These are phyloP conservation scores for Ganaspis brasiliensis DNA, from an alignment of 2,888 invertebrate species.

Conservation along the genomic window DNA sequence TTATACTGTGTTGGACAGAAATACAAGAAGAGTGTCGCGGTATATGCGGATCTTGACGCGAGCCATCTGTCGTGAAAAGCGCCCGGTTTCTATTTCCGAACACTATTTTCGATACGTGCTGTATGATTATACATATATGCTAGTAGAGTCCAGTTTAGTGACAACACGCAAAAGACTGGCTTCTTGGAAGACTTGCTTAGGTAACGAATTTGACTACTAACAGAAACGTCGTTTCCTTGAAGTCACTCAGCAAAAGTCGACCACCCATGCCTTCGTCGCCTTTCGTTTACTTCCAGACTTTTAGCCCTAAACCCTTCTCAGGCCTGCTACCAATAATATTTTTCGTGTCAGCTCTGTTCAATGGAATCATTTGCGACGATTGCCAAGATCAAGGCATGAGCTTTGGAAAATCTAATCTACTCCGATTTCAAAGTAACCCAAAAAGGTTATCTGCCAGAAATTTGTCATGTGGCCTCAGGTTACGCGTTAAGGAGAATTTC, in stretches of 20 bases:
- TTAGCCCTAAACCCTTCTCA: conserved; percentile 28
- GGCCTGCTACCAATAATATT: conserved; percentile 34
- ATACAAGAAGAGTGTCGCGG: conserved; percentile 77
- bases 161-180: conserved; percentile 65
- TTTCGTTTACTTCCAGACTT: conserved; percentile 34
- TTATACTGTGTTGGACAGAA: conserved; percentile 78
- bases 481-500: background rate
- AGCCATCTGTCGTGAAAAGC: conserved; percentile 74
- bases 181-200: conserved; percentile 66
- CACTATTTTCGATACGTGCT: conserved; percentile 70
- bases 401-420: conserved; percentile 11
- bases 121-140: conserved; percentile 62
- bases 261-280: conserved; percentile 60
- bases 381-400: conserved; percentile 14
- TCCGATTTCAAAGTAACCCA: conserved; percentile 20
- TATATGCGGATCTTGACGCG: conserved; percentile 67
- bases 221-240: conserved; percentile 67
- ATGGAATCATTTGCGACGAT: conserved; percentile 35
- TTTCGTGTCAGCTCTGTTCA: conserved; percentile 35
- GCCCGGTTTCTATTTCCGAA: conserved; percentile 60
- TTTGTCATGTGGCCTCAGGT: background rate
- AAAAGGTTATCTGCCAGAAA: background rate
- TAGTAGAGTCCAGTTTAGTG: conserved; percentile 66
- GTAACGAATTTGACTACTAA: conserved; percentile 66
- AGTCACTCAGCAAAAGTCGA: conserved; percentile 56